Conservation (phyloP, 1,140 invertebrate species). For the Microplitis mediator region DNA sequence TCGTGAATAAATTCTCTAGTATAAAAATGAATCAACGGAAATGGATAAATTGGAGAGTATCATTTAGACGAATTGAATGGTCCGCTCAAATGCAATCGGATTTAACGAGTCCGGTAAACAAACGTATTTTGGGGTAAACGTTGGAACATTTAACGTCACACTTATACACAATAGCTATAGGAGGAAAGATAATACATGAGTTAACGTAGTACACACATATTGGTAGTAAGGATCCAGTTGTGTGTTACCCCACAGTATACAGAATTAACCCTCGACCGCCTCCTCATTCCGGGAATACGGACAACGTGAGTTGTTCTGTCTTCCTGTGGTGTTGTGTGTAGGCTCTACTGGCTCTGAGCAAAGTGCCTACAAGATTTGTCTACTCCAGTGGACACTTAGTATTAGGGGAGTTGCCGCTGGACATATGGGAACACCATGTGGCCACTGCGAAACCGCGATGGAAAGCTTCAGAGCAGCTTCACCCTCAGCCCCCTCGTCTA, state of each 20-base stretch:
- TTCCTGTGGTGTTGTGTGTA: background rate
- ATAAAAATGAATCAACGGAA: background rate
- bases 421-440: slow-evolving; percentile 56
- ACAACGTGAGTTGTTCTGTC: background rate
- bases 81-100: slow-evolving; percentile 28
- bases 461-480: slow-evolving; percentile 22
- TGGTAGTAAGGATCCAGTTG: background rate
- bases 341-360: slow-evolving; percentile 6
- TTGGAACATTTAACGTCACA: background rate
- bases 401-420: slow-evolving; percentile 43
- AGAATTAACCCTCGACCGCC: background rate
- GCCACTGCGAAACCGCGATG: slow-evolving; percentile 37
- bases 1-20: background rate
- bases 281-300: background rate
- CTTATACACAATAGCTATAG: slow-evolving; percentile 3
- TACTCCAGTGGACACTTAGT: slow-evolving; percentile 42
- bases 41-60: background rate
- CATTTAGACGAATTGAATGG: background rate
- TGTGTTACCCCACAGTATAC: background rate
- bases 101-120: slow-evolving; percentile 31
- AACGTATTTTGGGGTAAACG: slow-evolving; percentile 26
- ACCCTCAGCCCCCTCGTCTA: background rate
- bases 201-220: too few relatives aligned
- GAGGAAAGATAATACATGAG: slow-evolving; percentile 1
- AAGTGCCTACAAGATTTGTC: slow-evolving; percentile 38